Conservation (phyloP, 2,797 vertebrate genomes). For the Discoglossus pictus region DNA sequence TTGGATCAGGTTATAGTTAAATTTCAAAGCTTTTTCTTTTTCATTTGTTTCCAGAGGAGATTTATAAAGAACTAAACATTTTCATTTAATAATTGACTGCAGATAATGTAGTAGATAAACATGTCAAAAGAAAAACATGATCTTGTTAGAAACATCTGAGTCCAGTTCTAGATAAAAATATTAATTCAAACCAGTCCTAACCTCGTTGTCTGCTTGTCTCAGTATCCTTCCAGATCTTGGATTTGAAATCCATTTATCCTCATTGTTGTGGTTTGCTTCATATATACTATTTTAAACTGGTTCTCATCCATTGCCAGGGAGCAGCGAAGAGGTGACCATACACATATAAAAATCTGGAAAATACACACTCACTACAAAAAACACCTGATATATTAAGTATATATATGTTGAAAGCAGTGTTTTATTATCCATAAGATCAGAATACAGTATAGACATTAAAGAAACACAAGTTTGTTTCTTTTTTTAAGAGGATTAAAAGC, state of each 20-base stretch:
- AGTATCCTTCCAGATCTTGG: slow-evolving; percentile 19
- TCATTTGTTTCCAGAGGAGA: slow-evolving; percentile 6
- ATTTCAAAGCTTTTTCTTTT: too few species aligned
- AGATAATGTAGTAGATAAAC: slow-evolving; percentile 32
- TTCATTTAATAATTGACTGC: slow-evolving; percentile 28
- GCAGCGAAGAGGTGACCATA: slow-evolving; percentile 1
- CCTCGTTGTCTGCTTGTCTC: slow-evolving; percentile 17
- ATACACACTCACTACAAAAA: too few species aligned
- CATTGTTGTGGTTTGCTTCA: slow-evolving; percentile 22
- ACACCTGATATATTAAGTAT: too few species aligned
- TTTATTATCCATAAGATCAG: too few species aligned
- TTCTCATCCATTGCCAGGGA: slow-evolving; percentile 12
- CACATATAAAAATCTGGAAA: too few species aligned
- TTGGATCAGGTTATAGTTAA: too few species aligned
- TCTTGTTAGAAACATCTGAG: slow-evolving; percentile 30
- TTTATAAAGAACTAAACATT: slow-evolving; percentile 29
- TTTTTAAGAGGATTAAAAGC: too few species aligned
- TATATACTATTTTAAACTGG: slow-evolving; percentile 20
- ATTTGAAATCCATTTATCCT: slow-evolving; percentile 33
- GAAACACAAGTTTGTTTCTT: too few species aligned
- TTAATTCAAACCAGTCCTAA: slow-evolving; percentile 32
- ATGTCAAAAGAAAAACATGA: slow-evolving; percentile 37
- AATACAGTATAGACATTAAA: too few species aligned
- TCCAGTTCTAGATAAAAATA: slow-evolving; percentile 27
- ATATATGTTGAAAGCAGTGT: too few species aligned